Evolutionary conservation across 2,888 invertebrate species (phyloP).

Genomic region (Xylocampa areola): DNA sequence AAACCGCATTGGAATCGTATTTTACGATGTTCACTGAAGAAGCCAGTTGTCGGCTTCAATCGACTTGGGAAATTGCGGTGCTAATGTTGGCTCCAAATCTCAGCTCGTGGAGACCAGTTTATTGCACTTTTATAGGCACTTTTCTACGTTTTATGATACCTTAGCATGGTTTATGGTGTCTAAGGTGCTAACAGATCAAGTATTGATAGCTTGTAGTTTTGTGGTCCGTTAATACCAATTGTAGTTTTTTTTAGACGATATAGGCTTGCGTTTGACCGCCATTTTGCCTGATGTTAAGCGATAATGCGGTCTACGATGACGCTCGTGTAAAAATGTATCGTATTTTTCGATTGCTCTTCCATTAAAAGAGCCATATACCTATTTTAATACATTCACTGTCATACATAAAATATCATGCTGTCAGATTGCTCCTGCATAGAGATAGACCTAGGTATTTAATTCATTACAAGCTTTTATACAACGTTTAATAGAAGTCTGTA

Average conservation of each 20-base stretch:
- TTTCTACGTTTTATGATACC: constrained; percentile 24
- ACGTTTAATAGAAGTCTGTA: too few species aligned
- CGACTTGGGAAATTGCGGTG: constrained; percentile 19
- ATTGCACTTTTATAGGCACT: constrained; percentile 38
- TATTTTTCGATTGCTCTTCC: too few species aligned
- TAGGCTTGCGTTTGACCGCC: too few species aligned
- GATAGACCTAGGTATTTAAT: too few species aligned
- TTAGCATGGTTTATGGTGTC: constrained; percentile 34
- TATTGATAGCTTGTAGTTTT: constrained; percentile 36
- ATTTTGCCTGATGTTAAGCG: too few species aligned
- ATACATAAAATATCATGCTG: too few species aligned
- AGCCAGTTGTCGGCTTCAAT: background rate
- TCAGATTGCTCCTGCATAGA: too few species aligned
- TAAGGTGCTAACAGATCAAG: constrained; percentile 24
- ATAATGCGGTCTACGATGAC: too few species aligned
- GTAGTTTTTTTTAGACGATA: background rate
- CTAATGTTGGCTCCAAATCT: constrained; percentile 24
- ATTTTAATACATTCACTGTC: too few species aligned
- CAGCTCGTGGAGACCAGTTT: constrained; percentile 11
- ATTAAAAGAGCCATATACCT: too few species aligned
- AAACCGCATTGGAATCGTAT: constrained; percentile 3
- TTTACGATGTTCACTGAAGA: constrained; percentile 15
- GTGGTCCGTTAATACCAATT: constrained; percentile 9
- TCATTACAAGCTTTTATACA: too few species aligned
- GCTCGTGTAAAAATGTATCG: too few species aligned